These are phyloP conservation scores for Phania funesta DNA, from an alignment of 2,888 invertebrate species.

Conservation along the genomic window DNA sequence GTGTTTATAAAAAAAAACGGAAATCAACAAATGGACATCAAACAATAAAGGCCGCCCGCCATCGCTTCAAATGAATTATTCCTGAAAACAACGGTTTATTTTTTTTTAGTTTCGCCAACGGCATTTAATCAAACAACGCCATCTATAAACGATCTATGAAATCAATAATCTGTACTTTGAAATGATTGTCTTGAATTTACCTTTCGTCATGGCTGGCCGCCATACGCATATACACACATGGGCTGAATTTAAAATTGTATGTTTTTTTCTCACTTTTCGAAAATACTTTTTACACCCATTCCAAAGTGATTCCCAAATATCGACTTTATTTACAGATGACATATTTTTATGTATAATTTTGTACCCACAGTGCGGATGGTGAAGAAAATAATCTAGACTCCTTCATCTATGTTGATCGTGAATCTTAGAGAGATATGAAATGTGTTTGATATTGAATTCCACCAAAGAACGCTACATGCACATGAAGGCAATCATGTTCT, in stretches of 20 bases:
- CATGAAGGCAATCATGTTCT: too few species aligned
- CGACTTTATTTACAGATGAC: too few species aligned
- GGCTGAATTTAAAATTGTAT: background rate
- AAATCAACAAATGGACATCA: conserved; percentile 57
- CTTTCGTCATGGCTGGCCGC: conserved; percentile 50
- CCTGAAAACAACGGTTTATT: conserved; percentile 51
- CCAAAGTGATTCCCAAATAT: too few species aligned
- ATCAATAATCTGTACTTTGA: conserved; percentile 51
- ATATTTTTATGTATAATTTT: too few species aligned
- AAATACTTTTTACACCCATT: background rate
- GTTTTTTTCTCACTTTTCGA: background rate
- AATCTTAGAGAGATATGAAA: too few species aligned
- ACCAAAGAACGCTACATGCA: too few species aligned
- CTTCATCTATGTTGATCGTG: too few species aligned
- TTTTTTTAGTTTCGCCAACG: conserved; percentile 10
- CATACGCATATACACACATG: background rate
- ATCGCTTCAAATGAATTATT: conserved; percentile 5
- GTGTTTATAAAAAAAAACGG: conserved; percentile 13
- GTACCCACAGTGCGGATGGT: too few species aligned
- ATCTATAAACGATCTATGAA: conserved; percentile 63
- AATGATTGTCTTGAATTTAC: conserved; percentile 44
- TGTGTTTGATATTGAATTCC: too few species aligned
- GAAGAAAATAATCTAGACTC: too few species aligned
- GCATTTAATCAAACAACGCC: conserved; percentile 56
- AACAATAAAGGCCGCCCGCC: conserved; percentile 46